Evolutionary conservation across 2,888 invertebrate species (phyloP), one percentile per base, ranked within the genome.

Genomic region (Nemotelus pantherinus): DNA sequence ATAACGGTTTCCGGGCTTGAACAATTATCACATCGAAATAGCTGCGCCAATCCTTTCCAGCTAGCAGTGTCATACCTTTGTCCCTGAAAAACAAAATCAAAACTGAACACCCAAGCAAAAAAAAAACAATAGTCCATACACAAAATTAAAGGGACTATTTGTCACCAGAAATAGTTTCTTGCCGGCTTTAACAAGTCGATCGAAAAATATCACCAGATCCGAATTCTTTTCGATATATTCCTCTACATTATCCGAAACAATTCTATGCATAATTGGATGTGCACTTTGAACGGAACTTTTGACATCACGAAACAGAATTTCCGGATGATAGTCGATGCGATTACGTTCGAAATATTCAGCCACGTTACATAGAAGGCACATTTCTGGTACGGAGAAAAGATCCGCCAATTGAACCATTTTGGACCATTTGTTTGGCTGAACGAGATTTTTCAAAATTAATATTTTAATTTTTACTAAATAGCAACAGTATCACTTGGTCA

Each of bases 351-450:
- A 97, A 88, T 94, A 96, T 88, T 98, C 96, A 0, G 96, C 95
- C 2, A 98, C 95, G 88, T 97, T 96, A 83, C 97, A 95, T 2
- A 98, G 88, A 60, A 99, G 88, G 81, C 95, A 93, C 93, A 98
- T 97, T 90, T 98, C 98, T 47, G 99, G 98, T 64, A 98, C 94
- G 5, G 98, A 97, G 88, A 99, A 99, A 76, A 98, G 88, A 89
- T 99, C 99, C 3, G 98, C 97, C 82, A 99, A 88, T 86, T 99
- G 98, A 39, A 96, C 93, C 97, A 99, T 97, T 87, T 92, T 92
- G 2, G 91, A 89, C 82, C 90, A 74, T 39, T 74, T 74, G 39
- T 74, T 60, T 3, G 70, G 70, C 70, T 53, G 53, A 25, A 25
- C 1, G 25, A 25, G 25, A 25, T 25, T 25, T 25, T 25, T 25